phyloP scores from a whole-genome alignment of 2,113 vertebrate genomes.

The Pachypanchax playfairii region DNA sequence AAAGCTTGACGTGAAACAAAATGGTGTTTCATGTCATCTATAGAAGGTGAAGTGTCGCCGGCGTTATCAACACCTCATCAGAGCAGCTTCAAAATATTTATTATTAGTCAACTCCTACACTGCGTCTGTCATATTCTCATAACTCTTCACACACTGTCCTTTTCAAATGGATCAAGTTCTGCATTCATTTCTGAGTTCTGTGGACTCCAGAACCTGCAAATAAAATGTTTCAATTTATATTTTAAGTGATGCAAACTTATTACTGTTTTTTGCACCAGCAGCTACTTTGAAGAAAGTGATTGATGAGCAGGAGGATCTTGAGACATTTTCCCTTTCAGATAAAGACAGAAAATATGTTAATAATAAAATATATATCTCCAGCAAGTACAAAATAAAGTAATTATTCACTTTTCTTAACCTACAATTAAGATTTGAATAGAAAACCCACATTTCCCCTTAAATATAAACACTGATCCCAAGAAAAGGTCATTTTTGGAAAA shows the following conservation, averaged over 20 bases:
- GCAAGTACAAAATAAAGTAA: constrained; percentile 35
- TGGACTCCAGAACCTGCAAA: too few species aligned
- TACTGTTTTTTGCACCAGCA: too few species aligned
- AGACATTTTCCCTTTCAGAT: neutral
- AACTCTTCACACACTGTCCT: constrained; percentile 2
- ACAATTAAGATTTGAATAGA: neutral
- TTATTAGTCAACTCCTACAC: constrained; percentile 1
- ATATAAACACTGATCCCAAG: neutral
- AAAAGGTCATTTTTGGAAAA: neutral
- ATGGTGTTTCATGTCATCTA: neutral
- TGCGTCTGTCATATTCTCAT: neutral
- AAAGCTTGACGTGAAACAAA: neutral
- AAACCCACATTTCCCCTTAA: neutral
- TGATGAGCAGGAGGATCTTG: constrained; percentile 25
- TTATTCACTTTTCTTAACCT: constrained; percentile 22
- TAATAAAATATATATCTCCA: constrained; percentile 1
- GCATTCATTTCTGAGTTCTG: too few species aligned
- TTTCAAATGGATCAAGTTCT: neutral
- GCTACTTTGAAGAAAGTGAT: too few species aligned
- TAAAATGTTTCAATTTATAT: constrained; percentile 5
- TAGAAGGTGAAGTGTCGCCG: neutral
- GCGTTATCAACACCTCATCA: neutral
- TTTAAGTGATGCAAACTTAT: constrained; percentile 38
- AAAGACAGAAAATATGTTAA: constrained; percentile 30
- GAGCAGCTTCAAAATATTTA: neutral